These are phyloP conservation scores for Nyctereutes procyonoides DNA, from an alignment of 2,113 vertebrate genomes.

Conservation along the genomic window DNA sequence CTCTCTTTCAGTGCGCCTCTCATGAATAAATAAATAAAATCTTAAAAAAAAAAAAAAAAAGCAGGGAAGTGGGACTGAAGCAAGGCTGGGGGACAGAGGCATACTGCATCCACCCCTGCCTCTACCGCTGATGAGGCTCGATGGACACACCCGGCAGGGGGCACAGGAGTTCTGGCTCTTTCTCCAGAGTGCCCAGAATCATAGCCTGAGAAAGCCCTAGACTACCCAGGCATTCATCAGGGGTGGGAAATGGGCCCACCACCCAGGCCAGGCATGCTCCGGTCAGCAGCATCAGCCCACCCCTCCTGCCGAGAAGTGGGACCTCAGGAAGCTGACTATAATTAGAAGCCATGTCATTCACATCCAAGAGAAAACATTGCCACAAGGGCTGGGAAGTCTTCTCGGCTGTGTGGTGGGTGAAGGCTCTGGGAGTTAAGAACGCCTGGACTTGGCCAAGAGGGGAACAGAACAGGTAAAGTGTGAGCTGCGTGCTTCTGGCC, in stretches of 20 bases:
- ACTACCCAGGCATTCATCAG: not conserved
- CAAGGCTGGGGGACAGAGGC: not conserved
- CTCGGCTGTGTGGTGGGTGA: not conserved
- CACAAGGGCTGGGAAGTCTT: not conserved
- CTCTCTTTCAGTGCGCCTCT: no score
- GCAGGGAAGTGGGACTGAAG: not conserved
- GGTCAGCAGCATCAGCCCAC: not conserved
- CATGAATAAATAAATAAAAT: no score
- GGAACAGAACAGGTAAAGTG: not conserved
- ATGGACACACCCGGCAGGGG: not conserved
- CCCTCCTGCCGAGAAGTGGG: not conserved
- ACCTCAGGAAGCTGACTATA: not conserved
- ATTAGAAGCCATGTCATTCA: not conserved
- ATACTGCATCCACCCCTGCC: fast-evolving
- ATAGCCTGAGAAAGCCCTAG: not conserved
- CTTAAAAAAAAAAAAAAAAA: no score
- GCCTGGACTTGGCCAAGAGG: not conserved
- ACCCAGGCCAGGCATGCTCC: fast-evolving
- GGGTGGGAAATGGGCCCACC: not conserved
- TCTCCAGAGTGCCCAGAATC: not conserved
- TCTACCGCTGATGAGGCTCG: not conserved
- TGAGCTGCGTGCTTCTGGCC: fast-evolving
- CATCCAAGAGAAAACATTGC: not conserved
- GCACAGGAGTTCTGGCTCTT: not conserved
- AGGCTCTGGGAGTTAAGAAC: fast-evolving